Evolutionary conservation across 1,140 invertebrate species (phyloP).

Genomic region (Drosophila bocki): DNA sequence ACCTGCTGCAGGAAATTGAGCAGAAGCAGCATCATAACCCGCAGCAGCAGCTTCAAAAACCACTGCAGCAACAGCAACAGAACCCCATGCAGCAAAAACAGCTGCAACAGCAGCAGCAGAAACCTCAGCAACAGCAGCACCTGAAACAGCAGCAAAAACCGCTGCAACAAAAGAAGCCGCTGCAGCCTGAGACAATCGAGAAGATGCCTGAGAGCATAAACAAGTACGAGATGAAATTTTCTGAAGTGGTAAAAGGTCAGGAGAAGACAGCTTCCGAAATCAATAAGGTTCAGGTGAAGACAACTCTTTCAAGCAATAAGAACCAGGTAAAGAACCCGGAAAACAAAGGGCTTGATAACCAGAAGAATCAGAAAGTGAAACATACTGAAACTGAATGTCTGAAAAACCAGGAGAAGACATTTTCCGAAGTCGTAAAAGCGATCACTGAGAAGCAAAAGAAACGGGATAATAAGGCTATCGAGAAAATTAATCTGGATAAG

Average conservation of each 20-base stretch:
- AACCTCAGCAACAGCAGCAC: neutral
- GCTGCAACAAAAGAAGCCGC: neutral
- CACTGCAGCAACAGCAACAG: neutral
- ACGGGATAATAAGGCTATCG: neutral
- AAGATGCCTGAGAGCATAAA: neutral
- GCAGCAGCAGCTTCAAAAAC: neutral
- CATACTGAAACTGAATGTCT: neutral
- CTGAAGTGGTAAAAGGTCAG: neutral
- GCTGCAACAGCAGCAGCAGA: neutral
- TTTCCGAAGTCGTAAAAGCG: neutral
- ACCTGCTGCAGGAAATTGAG: neutral
- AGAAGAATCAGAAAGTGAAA: neutral
- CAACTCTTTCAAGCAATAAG: neutral
- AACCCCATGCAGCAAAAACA: neutral
- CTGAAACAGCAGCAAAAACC: neutral
- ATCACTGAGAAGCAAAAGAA: neutral
- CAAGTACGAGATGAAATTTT: neutral
- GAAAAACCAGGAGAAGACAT: neutral
- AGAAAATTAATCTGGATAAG: too few relatives aligned
- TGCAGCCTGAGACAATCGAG: neutral
- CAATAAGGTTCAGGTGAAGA: neutral
- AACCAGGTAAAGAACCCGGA: neutral
- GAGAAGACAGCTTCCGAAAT: neutral
- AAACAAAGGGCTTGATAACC: neutral
- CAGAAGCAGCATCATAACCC: neutral